These are phyloP conservation scores for Shinisaurus crocodilurus DNA, from an alignment of 2,113 vertebrate species.

Conservation along the genomic window DNA sequence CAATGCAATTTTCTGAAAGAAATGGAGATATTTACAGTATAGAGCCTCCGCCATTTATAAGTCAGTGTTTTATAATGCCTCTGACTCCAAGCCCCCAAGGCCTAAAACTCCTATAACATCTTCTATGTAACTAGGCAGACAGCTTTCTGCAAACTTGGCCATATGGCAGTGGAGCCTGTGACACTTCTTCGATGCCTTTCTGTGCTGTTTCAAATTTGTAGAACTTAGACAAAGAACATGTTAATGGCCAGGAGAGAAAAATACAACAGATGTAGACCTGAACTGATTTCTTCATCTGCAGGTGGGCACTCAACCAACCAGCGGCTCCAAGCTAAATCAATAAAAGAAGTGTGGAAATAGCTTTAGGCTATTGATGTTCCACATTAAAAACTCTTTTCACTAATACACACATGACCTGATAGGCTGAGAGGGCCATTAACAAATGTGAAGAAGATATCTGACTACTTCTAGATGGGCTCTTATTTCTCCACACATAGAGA, in stretches of 20 bases:
- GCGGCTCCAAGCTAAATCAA: neutral
- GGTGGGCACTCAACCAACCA: accelerated
- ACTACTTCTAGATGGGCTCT: neutral
- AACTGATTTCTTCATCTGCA: accelerated
- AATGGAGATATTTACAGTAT: neutral
- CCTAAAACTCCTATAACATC: neutral
- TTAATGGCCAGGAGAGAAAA: neutral
- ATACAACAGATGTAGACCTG: neutral
- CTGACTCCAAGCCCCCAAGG: accelerated
- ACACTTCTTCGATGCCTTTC: accelerated
- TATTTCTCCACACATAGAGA: neutral
- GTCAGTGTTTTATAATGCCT: neutral
- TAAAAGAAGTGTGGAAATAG: neutral
- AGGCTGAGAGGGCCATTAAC: neutral
- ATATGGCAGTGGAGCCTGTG: accelerated
- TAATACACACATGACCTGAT: neutral
- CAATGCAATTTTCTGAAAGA: constrained; percentile 24
- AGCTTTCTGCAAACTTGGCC: neutral
- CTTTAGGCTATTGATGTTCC: neutral
- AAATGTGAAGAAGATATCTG: neutral
- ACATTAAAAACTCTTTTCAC: neutral
- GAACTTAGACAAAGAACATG: accelerated
- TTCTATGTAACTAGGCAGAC: accelerated
- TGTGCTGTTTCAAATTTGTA: neutral
- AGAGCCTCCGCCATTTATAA: accelerated